Evolutionary conservation across 2,797 vertebrate species (phyloP).

Genomic region (Enteromius argenteus): DNA sequence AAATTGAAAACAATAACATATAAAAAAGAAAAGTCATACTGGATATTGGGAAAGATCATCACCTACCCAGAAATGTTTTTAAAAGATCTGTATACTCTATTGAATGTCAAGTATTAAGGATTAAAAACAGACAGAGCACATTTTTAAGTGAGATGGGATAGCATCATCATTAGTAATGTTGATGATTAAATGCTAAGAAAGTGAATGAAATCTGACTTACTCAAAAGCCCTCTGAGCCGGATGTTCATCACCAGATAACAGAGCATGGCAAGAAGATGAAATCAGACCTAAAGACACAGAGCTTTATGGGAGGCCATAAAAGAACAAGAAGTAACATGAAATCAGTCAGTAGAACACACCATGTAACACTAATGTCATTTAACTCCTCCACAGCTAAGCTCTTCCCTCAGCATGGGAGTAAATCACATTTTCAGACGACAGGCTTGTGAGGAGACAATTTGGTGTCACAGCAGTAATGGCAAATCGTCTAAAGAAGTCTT

Average conservation of each 20-base stretch:
- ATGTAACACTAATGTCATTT: neutral
- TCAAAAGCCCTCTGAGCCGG: neutral
- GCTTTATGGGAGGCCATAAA: slow-evolving; percentile 11
- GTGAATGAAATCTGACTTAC: neutral
- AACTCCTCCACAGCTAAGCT: neutral
- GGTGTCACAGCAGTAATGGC: neutral
- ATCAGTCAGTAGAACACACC: slow-evolving; percentile 2
- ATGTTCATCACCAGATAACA: neutral
- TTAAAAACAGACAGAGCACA: neutral
- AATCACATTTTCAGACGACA: neutral
- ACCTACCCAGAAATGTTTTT: neutral
- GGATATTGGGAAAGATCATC: neutral
- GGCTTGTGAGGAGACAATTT: neutral
- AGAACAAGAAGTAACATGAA: neutral
- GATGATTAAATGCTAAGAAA: neutral
- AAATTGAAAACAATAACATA: neutral
- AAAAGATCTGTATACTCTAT: neutral
- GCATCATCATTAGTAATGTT: neutral
- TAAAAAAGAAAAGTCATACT: neutral
- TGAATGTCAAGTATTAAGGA: neutral
- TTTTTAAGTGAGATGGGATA: neutral
- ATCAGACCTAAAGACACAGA: neutral
- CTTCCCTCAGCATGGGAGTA: neutral
- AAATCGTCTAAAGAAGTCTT: neutral
- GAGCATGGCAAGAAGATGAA: neutral